Percentiles rank a stretch among this genome's conserved stretches.
These are phyloP conservation scores for Ophioderma brevispina DNA, from an alignment of 35 echinoderm and acorn worm species.

Conservation along the genomic window DNA sequence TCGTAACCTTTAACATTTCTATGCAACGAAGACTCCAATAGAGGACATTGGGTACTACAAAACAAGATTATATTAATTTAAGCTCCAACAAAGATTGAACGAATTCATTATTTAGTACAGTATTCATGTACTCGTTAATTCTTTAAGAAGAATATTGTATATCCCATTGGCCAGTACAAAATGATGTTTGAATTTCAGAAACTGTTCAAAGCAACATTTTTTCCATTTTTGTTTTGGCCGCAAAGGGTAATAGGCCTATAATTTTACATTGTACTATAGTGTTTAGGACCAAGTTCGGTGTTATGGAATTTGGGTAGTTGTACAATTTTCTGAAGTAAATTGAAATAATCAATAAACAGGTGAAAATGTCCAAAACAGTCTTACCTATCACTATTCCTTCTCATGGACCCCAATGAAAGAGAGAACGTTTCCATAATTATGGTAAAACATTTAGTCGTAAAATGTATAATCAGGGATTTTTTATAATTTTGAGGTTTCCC, in stretches of 20 bases:
- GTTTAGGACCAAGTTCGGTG: neutral
- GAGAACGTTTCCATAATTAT: too few species aligned
- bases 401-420: too few species aligned
- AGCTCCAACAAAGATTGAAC: neutral
- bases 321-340: neutral
- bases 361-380: neutral
- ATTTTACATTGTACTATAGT: neutral
- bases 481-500: too few species aligned
- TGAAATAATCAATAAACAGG: neutral
- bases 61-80: neutral
- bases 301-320: neutral
- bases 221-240: neutral
- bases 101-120: neutral
- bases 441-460: too few species aligned
- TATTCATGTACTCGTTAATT: neutral
- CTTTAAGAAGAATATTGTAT: neutral
- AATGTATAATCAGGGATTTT: too few species aligned
- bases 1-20: too few species aligned
- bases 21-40: too few species aligned
- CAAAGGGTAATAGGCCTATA: neutral
- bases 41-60: neutral
- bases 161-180: neutral
- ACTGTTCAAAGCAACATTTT: neutral
- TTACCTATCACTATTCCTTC: too few species aligned
- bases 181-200: neutral